Base-by-base conservation (phyloP, 2,888 invertebrate genomes). In the Polia nebulosa region DNA sequence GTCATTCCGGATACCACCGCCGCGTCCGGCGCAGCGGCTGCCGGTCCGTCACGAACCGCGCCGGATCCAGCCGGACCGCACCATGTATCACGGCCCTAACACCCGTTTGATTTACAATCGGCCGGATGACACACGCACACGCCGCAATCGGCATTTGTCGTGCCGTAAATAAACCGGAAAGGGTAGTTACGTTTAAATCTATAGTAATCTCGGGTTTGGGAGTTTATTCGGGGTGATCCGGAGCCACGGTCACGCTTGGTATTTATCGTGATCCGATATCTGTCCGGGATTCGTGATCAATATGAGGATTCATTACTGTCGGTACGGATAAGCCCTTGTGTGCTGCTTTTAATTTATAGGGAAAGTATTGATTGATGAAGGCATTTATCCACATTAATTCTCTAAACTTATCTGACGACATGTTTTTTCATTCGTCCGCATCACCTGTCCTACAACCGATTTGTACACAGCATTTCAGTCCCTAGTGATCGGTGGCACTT, bases 61-160 rank as follows among this genome's bases (percentile, higher is more conserved):
- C 56, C 65, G 52, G 27, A 15, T 53, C 61, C 49, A 11, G 64
- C 9, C 49, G 57, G 11, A 63, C 57, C 74, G 49, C 69, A 60
- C 69, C n/a, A 76, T 76, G 74, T 49, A 76, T 76, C 76, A 78
- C 74, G 55, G 22, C 78, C 52, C 78, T 78, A 78, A 78, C 78
- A 77, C 78, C 76, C 76, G 60, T 77, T 77, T 77, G 76, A 77
- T 77, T 77, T 77, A 77, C 78, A 74, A 69, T 61, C 62, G 53
- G 22, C 63, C 34, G 32, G 55, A 69, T 78, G 79, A 75, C 77
- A 78, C 78, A 78, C 77, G 79, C 74, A 78, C 75, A 59, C 65
- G 52, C 79, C 79, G 75, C 77, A 78, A 78, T 78, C 75, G 77
- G 79, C 77, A 75, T 78, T 78, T 78, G 74, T 78, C 75, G 78